Base-by-base conservation (phyloP, 2,113 vertebrate genomes). In the Sclerurus mexicanus region DNA sequence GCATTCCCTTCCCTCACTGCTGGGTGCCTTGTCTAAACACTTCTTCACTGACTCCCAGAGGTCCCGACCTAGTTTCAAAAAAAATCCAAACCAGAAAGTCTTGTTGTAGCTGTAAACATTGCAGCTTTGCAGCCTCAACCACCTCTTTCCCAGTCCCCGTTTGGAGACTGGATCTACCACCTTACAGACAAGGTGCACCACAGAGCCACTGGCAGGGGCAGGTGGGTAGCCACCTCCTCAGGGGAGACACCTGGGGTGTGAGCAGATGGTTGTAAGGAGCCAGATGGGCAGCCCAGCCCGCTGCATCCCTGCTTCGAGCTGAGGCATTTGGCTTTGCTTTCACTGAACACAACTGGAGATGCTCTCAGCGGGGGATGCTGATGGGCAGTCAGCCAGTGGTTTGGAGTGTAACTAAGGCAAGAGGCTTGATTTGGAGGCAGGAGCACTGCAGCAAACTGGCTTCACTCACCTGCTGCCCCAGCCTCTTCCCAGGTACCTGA, bases 11-110 rank as follows among this genome's bases (percentile, higher is more conserved):
- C 40, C 52, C 49, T 77, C 53, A 46, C 16, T 31, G 28, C 25
- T 5, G 1, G 0, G 0, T 60, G 35, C 37, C 64, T 28, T 5
- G 31, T 35, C 27, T 60, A 77, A 56, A 31, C 1, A 4, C n/a
- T 39, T 66, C 12, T 27, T 88, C 35, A 12, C 18, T 68, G 37
- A 27, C 30, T 85, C 68, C 62, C 53, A 60, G 33, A 35, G 28
- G 25, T 10, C 30, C 17, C n/a, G 39, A 46, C 55, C 33, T 58
- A 76, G 13, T 40, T 50, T 31, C n/a, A 12, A 52, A 77, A n/a
- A 31, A 68, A 40, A 80, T n/a, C 3, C 22, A 20, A 37, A 44
- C 3, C 17, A 19, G 28, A 25, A 60, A 31, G 4, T 46, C 40
- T 60, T 21, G 4, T 33, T 47, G 35, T 40, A 60, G 16, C 59